These are phyloP conservation scores for Uropetala carovei DNA, from an alignment of 2,888 invertebrate species.

Conservation along the genomic window DNA sequence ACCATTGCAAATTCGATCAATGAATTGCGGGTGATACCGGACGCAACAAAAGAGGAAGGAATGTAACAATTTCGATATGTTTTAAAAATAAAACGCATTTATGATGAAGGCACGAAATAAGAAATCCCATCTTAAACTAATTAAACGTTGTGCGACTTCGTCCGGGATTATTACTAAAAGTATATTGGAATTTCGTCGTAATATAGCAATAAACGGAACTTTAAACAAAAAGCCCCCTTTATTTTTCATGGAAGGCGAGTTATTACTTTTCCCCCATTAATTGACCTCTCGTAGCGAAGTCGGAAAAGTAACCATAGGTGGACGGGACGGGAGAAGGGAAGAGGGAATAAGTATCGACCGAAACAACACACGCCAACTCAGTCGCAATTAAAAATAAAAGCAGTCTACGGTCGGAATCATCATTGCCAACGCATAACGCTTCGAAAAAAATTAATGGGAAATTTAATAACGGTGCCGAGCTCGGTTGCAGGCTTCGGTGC, in stretches of 20 bases:
- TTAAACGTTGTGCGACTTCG: background rate
- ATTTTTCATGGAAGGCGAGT: background rate
- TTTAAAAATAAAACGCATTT: no score
- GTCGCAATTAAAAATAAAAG: slow-evolving; percentile 62
- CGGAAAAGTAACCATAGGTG: background rate
- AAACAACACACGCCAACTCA: slow-evolving; percentile 57
- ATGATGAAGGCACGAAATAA: no score
- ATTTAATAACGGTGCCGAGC: slow-evolving; percentile 62
- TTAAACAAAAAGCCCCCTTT: background rate
- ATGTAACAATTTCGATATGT: no score
- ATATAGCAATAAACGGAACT: background rate
- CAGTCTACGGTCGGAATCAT: slow-evolving; percentile 59
- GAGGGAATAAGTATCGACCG: slow-evolving; percentile 39
- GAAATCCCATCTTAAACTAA: background rate
- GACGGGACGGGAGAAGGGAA: background rate
- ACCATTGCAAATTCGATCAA: no score
- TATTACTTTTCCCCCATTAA: slow-evolving; percentile 3
- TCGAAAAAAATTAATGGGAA: slow-evolving; percentile 63
- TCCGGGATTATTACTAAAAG: background rate
- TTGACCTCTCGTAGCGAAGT: slow-evolving; percentile 11
- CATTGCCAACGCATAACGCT: slow-evolving; percentile 64
- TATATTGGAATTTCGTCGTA: background rate
- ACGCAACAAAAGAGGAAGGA: no score
- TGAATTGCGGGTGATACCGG: no score
- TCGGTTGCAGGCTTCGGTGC: slow-evolving; percentile 60